Conservation (phyloP, 2,888 invertebrate species). For the Protonemura montana region DNA sequence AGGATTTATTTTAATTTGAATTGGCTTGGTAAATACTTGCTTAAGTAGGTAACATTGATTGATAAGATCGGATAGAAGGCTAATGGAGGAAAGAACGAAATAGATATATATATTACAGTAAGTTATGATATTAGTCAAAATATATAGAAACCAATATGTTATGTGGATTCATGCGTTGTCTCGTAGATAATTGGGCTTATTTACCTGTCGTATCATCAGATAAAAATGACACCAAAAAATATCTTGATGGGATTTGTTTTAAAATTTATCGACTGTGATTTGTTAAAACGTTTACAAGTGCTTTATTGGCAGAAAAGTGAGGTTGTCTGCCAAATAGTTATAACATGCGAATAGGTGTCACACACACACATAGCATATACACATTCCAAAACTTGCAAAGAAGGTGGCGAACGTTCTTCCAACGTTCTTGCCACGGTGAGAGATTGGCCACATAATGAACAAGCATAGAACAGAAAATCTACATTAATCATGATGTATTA, state of each 20-base stretch:
- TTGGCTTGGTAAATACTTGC: slow-evolving; percentile 2
- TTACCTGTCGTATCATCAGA: not conserved
- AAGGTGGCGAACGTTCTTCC: not conserved
- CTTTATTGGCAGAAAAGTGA: not conserved
- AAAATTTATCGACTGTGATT: slow-evolving; percentile 30
- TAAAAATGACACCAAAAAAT: slow-evolving; percentile 22
- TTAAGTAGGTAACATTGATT: not conserved
- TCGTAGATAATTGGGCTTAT: not conserved
- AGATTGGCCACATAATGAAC: not conserved
- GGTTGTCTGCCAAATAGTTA: not conserved
- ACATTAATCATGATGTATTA: not conserved
- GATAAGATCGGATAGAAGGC: not conserved
- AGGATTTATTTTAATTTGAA: slow-evolving; percentile 7
- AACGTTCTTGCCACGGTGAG: not conserved
- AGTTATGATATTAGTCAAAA: slow-evolving; percentile 16
- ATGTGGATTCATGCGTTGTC: not conserved
- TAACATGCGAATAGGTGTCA: not conserved
- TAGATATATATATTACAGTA: not conserved
- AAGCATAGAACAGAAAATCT: not conserved
- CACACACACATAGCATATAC: not conserved
- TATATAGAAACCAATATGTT: not conserved
- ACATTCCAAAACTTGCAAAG: not conserved
- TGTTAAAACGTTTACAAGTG: slow-evolving; percentile 23
- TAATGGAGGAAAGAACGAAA: not conserved
- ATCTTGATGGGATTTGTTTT: slow-evolving; percentile 34